A percentile compares a stretch with the other conserved stretches of the same genome.
These are phyloP conservation scores for Enteromius treurensis DNA, from an alignment of 2,797 vertebrate genomes.

Conservation along the genomic window DNA sequence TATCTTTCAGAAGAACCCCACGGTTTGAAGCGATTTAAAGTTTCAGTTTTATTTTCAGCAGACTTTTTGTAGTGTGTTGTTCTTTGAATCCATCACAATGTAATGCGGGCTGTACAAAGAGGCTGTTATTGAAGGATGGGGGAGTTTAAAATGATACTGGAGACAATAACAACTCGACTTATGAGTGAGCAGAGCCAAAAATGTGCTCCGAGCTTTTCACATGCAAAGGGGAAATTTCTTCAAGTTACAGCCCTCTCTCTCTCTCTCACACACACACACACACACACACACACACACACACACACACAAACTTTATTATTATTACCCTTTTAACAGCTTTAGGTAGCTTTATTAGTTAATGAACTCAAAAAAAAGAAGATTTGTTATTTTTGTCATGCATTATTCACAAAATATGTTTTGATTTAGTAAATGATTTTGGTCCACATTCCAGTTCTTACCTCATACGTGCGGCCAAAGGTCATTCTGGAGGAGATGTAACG, in stretches of 20 bases:
- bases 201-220: not conserved
- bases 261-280: too few relatives aligned
- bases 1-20: not conserved
- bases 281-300: not conserved
- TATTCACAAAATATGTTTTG: not conserved
- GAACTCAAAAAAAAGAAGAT: not conserved
- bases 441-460: conserved; percentile 79
- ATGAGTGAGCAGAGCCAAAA: not conserved
- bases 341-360: not conserved
- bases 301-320: not conserved
- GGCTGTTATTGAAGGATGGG: not conserved
- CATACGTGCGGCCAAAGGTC: conserved; percentile 94
- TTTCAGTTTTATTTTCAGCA: not conserved
- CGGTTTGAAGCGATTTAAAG: not conserved
- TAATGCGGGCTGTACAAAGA: not conserved
- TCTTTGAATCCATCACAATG: not conserved
- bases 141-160: not conserved
- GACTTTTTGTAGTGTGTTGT: not conserved
- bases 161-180: not conserved
- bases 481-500: conserved; percentile 99
- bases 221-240: not conserved
- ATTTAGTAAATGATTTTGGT: not conserved
- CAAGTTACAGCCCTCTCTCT: not conserved
- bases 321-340: not conserved
- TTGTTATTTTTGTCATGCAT: not conserved